Evolutionary conservation across 2,888 invertebrate genomes (phyloP).

Genomic region (Xylophagus ater): DNA sequence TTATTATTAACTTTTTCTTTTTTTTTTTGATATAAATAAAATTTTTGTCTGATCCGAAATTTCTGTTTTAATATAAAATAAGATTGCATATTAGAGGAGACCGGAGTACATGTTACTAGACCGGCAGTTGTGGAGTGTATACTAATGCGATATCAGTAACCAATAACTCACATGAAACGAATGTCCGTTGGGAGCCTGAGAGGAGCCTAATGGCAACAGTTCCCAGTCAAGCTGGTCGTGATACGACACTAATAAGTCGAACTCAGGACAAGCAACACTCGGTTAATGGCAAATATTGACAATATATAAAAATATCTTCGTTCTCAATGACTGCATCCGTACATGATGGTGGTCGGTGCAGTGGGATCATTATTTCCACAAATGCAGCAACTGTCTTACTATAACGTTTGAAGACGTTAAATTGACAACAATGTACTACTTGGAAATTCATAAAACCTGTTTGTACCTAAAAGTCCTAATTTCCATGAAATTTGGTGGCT

Average conservation of each 20-base stretch:
- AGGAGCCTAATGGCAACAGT: constrained; percentile 40
- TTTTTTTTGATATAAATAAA: too few relatives aligned
- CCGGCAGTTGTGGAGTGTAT: constrained; percentile 30
- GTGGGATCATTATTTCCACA: constrained; percentile 41
- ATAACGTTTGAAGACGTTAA: constrained; percentile 48
- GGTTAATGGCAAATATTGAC: constrained; percentile 46
- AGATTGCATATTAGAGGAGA: too few relatives aligned
- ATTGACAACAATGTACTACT: too few relatives aligned
- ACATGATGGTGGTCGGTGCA: constrained; percentile 41
- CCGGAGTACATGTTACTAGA: too few relatives aligned
- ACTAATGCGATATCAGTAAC: constrained; percentile 25
- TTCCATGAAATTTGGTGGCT: too few relatives aligned
- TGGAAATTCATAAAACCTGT: too few relatives aligned
- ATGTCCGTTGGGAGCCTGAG: constrained; percentile 26
- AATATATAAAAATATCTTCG: constrained; percentile 48
- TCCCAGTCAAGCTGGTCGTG: constrained; percentile 41
- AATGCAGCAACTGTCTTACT: constrained; percentile 47
- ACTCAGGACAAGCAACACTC: constrained; percentile 22
- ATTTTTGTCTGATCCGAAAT: too few relatives aligned
- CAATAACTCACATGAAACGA: constrained; percentile 21
- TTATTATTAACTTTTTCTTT: too few relatives aligned
- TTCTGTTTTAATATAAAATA: too few relatives aligned
- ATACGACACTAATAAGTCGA: constrained; percentile 22
- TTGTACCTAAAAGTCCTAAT: too few relatives aligned
- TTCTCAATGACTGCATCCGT: constrained; percentile 48